These are phyloP conservation scores for Hypomesus transpacificus DNA, from an alignment of 2,113 vertebrate species.

Conservation along the genomic window DNA sequence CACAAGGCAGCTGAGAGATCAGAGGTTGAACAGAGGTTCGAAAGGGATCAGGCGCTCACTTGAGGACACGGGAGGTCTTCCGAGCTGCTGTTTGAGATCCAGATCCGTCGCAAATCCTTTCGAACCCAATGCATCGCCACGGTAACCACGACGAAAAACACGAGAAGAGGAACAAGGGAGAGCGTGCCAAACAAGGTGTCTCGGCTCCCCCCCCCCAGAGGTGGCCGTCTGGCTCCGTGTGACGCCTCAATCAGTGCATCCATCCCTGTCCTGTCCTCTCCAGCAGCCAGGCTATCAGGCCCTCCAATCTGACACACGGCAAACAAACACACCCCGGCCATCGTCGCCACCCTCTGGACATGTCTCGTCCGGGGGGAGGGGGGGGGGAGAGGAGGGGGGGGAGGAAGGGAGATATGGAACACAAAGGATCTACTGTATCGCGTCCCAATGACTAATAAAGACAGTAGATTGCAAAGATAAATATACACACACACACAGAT, in stretches of 20 bases:
- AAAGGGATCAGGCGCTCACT: too few relatives aligned
- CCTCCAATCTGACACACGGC: conserved; percentile 39
- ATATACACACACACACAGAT: background rate
- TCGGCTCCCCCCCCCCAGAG: too few relatives aligned
- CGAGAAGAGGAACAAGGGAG: too few relatives aligned
- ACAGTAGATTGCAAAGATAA: background rate
- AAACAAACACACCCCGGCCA: conserved; percentile 36
- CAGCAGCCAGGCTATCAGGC: conserved; percentile 26
- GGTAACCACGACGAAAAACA: too few relatives aligned
- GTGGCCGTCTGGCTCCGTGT: background rate
- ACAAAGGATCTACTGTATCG: background rate
- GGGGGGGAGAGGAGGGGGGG: conserved; percentile 10
- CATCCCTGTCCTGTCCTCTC: background rate
- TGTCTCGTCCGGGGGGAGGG: background rate
- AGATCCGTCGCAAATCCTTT: too few relatives aligned
- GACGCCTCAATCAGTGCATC: conserved; percentile 27
- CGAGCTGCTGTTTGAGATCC: too few relatives aligned
- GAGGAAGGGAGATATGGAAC: background rate
- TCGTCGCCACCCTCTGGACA: conserved; percentile 1
- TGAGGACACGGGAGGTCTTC: too few relatives aligned
- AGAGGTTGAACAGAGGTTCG: too few relatives aligned
- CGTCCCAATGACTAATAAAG: background rate
- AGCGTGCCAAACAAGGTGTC: background rate
- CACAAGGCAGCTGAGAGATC: too few relatives aligned
- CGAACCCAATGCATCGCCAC: too few relatives aligned